These are phyloP conservation scores for Synanthedon tipuliformis DNA, from an alignment of 2,888 invertebrate species.

Conservation along the genomic window DNA sequence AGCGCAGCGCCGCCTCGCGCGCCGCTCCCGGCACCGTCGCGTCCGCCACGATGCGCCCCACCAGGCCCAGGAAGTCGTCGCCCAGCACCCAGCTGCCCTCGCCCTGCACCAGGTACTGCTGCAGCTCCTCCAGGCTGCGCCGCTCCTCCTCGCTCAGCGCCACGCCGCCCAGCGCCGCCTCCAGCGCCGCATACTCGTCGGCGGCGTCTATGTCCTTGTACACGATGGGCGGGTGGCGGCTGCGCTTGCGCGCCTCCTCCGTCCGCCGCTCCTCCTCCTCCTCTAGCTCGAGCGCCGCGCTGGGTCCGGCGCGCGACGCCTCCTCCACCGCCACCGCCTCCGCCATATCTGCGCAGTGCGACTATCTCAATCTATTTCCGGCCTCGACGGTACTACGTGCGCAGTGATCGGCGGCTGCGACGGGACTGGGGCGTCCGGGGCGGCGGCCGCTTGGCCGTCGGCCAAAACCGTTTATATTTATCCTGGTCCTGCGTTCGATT, in stretches of 20 bases:
- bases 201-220: conserved; percentile 79
- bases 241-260: conserved; percentile 77
- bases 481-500: neutral
- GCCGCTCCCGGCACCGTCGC: conserved; percentile 67
- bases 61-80: conserved; percentile 80
- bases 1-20: conserved; percentile 76
- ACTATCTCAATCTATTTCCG: too few species aligned
- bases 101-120: conserved; percentile 88
- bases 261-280: conserved; percentile 74
- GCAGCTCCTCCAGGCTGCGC: conserved; percentile 82
- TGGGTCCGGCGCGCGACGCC: conserved; percentile 50
- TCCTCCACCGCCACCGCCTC: conserved; percentile 33
- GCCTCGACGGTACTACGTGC: neutral
- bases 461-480: neutral
- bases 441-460: neutral
- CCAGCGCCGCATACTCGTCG: conserved; percentile 80
- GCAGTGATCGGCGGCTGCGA: neutral
- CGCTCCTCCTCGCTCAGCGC: conserved; percentile 81
- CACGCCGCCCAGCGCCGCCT: conserved; percentile 73
- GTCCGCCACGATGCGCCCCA: conserved; percentile 75
- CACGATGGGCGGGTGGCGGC: conserved; percentile 83
- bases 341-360: conserved; percentile 39
- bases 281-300: conserved; percentile 31
- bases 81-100: conserved; percentile 95
- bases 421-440: neutral